Conservation (phyloP, 1,140 invertebrate species). For the Drosophila hydei region DNA sequence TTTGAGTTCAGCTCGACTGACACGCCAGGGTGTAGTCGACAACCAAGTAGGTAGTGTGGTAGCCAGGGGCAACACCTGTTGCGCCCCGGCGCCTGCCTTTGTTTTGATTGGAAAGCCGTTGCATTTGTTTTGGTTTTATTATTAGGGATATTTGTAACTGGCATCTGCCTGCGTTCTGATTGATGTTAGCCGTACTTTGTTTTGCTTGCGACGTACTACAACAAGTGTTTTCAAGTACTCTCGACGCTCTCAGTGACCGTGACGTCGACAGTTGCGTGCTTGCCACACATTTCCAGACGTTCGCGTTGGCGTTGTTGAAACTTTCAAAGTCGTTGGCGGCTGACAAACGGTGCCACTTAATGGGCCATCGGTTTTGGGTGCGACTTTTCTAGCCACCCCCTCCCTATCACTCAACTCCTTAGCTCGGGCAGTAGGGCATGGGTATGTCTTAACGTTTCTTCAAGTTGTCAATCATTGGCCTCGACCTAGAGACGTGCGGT, state of each 20-base stretch:
- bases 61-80: slow-evolving; percentile 57
- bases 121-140: slow-evolving; percentile 6
- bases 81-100: slow-evolving; percentile 25
- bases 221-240: slow-evolving; percentile 77
- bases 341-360: slow-evolving; percentile 62
- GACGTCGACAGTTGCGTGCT: slow-evolving; percentile 62
- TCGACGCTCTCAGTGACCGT: slow-evolving; percentile 1
- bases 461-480: slow-evolving; percentile 54
- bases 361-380: slow-evolving; percentile 51
- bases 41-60: neutral
- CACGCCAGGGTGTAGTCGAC: slow-evolving; percentile 33
- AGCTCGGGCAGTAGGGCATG: slow-evolving; percentile 3
- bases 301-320: slow-evolving; percentile 36
- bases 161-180: slow-evolving; percentile 52
- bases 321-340: slow-evolving; percentile 70
- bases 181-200: slow-evolving; percentile 48
- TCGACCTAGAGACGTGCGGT: slow-evolving; percentile 71
- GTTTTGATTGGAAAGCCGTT: slow-evolving; percentile 63
- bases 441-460: slow-evolving; percentile 40
- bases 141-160: slow-evolving; percentile 22
- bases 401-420: neutral
- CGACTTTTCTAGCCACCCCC: slow-evolving; percentile 44
- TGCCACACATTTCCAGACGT: slow-evolving; percentile 59
- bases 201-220: slow-evolving; percentile 54
- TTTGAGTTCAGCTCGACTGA: slow-evolving; percentile 69